Conservation (phyloP, 2,888 invertebrate genomes). For the Parapristionchus giblindavisi region DNA sequence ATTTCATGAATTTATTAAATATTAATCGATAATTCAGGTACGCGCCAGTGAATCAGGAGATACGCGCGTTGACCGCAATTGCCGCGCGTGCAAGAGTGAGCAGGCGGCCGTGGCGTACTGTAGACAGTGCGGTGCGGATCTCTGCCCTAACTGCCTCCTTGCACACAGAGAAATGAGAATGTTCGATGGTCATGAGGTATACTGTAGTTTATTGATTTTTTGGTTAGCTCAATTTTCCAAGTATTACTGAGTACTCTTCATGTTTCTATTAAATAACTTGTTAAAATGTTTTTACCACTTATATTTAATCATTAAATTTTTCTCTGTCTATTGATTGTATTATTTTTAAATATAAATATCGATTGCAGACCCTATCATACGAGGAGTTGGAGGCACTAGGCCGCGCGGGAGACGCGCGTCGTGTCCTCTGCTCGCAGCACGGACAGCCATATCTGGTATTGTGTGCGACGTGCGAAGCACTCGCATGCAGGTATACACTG, state of each 20-base stretch:
- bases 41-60: slow-evolving; percentile 50
- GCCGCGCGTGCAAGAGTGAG: slow-evolving; percentile 94
- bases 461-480: slow-evolving; percentile 54
- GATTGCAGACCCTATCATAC: slow-evolving; percentile 45
- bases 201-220: too few relatives aligned
- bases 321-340: too few relatives aligned
- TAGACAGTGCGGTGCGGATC: slow-evolving; percentile 90
- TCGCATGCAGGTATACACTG: slow-evolving; percentile 53
- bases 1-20: too few relatives aligned
- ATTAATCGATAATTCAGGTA: slow-evolving; percentile 43
- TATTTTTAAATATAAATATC: too few relatives aligned
- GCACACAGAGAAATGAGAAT: slow-evolving; percentile 96
- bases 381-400: slow-evolving; percentile 47
- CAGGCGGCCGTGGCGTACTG: slow-evolving; percentile 82
- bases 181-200: slow-evolving; percentile 86
- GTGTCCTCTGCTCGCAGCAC: slow-evolving; percentile 52
- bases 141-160: slow-evolving; percentile 91
- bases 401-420: slow-evolving; percentile 42
- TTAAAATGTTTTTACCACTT: too few relatives aligned
- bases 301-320: too few relatives aligned
- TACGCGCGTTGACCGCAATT: slow-evolving; percentile 75
- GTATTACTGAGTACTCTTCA: too few relatives aligned
- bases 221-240: too few relatives aligned
- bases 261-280: too few relatives aligned
- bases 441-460: slow-evolving; percentile 47